Conservation (phyloP, 2,888 invertebrate genomes). For the Habrosyne pyritoides region DNA sequence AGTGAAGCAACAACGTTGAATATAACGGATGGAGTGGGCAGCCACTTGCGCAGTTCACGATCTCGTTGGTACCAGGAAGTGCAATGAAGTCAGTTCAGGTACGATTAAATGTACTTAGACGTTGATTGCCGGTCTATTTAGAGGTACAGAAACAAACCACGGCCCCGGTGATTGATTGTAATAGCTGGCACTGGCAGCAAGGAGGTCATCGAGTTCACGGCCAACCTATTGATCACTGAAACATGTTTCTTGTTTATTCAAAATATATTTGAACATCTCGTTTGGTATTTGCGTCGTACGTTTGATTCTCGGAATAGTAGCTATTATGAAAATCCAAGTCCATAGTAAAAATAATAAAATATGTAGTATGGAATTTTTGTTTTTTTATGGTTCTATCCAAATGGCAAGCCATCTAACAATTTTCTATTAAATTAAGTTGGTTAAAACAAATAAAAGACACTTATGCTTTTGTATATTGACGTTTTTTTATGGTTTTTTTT, state of each 20-base stretch:
- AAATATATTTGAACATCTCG: slow-evolving; percentile 51
- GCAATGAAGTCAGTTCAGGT: slow-evolving; percentile 43
- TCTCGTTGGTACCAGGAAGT: slow-evolving; percentile 32
- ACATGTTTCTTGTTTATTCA: slow-evolving; percentile 50
- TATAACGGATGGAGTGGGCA: not conserved
- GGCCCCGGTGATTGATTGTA: slow-evolving; percentile 51
- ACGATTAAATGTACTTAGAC: slow-evolving; percentile 13
- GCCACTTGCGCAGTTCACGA: slow-evolving; percentile 23
- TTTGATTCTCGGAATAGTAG: slow-evolving; percentile 30
- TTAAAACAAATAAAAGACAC: not conserved
- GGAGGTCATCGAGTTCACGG: slow-evolving; percentile 66
- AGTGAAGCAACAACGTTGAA: not conserved
- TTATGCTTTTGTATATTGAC: no score
- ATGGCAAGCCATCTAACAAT: not conserved
- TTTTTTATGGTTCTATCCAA: not conserved
- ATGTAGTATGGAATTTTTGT: no score
- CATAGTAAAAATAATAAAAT: slow-evolving; percentile 36
- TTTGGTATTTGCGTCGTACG: slow-evolving; percentile 47
- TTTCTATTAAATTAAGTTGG: no score
- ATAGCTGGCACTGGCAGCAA: slow-evolving; percentile 47
- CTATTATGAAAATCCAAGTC: slow-evolving; percentile 46
- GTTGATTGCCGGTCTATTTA: slow-evolving; percentile 46
- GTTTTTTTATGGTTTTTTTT: no score
- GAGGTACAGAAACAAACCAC: slow-evolving; percentile 25
- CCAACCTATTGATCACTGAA: slow-evolving; percentile 42